These are phyloP conservation scores for Theonella swinhoei DNA, from an alignment of 37 sponge, comb jelly and placozoan species.

Conservation along the genomic window DNA sequence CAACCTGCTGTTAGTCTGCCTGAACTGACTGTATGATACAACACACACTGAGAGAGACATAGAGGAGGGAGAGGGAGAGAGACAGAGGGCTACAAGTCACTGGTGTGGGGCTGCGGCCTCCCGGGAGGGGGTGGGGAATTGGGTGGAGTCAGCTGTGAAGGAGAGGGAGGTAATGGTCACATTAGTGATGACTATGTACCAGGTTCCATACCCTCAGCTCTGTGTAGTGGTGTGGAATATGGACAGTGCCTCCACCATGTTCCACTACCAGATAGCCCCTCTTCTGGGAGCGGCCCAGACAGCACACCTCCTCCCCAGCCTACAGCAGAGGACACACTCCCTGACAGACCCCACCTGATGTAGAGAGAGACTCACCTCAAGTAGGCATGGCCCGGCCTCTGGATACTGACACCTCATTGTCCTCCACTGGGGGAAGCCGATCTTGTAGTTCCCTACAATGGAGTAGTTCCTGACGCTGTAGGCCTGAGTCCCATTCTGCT, in stretches of 20 bases:
- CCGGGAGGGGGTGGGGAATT: background rate
- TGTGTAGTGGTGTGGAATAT: slow-evolving; percentile 77
- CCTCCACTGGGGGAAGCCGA: slow-evolving; percentile 88
- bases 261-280: slow-evolving; percentile 82
- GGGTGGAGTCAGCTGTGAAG: background rate
- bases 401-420: slow-evolving; percentile 77
- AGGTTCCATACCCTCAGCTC: slow-evolving; percentile 76
- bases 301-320: slow-evolving; percentile 70
- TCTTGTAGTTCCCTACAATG: slow-evolving; percentile 74
- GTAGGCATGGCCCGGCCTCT: slow-evolving; percentile 13
- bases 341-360: background rate
- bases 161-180: background rate
- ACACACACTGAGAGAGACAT: too few species aligned
- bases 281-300: slow-evolving; percentile 72
- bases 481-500: slow-evolving; percentile 8
- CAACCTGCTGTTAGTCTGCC: too few species aligned
- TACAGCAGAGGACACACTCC: background rate
- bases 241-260: slow-evolving; percentile 49
- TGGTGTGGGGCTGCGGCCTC: background rate
- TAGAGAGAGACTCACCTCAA: background rate
- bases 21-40: too few species aligned
- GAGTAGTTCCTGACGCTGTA: slow-evolving; percentile 74
- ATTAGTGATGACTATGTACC: too few species aligned
- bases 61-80: background rate
- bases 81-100: background rate